These are phyloP conservation scores for Pandemis cinnamomeana DNA, from an alignment of 2,888 invertebrate species.

Conservation along the genomic window DNA sequence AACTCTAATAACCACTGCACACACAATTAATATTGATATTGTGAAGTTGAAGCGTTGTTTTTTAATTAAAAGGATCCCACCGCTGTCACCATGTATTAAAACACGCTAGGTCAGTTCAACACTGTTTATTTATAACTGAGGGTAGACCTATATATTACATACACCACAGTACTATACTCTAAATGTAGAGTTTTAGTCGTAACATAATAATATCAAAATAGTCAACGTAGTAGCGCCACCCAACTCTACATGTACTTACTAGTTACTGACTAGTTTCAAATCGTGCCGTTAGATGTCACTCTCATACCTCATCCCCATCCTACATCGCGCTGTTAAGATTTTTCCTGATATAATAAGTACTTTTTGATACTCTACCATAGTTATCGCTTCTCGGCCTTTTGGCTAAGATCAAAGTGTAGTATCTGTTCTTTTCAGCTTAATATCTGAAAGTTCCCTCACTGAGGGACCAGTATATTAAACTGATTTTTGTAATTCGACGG, in stretches of 20 bases:
- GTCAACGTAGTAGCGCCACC: neutral
- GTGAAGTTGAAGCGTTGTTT: too few relatives aligned
- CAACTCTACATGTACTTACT: neutral
- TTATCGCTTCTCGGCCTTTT: conserved; percentile 36
- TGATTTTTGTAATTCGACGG: conserved; percentile 34
- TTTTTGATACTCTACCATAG: neutral
- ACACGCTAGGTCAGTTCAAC: too few relatives aligned
- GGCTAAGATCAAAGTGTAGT: conserved; percentile 38
- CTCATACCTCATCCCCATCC: neutral
- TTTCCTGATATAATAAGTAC: neutral
- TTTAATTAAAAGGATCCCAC: too few relatives aligned
- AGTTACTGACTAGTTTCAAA: neutral
- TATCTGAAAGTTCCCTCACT: conserved; percentile 35
- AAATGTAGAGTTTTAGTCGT: too few relatives aligned
- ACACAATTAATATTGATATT: too few relatives aligned
- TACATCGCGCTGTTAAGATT: conserved; percentile 9
- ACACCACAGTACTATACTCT: too few relatives aligned
- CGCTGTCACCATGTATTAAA: too few relatives aligned
- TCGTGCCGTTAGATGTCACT: neutral
- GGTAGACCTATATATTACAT: too few relatives aligned
- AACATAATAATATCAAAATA: too few relatives aligned
- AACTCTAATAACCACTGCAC: too few relatives aligned
- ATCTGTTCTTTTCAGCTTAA: conserved; percentile 38
- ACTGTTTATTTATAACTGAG: too few relatives aligned
- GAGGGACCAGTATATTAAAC: conserved; percentile 37